phyloP scores from a whole-genome alignment of 2,888 invertebrate species.

The Hedya salicella region DNA sequence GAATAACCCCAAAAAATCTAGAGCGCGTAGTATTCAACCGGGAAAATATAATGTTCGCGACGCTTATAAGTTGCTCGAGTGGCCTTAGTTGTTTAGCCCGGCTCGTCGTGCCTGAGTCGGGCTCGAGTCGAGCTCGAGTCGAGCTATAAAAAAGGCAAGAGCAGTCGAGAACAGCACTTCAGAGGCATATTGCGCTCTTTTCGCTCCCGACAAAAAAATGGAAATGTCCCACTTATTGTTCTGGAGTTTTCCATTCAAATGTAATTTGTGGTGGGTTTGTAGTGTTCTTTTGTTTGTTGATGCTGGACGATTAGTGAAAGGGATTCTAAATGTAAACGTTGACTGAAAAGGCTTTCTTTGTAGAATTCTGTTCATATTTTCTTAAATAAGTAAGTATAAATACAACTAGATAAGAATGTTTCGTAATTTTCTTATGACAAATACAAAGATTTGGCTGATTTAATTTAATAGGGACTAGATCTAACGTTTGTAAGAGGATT shows the following conservation, averaged over 20 bases:
- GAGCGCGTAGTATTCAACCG: slow-evolving; percentile 45
- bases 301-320: slow-evolving; percentile 14
- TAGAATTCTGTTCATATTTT: neutral
- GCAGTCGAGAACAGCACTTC: slow-evolving; percentile 58
- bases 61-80: slow-evolving; percentile 63
- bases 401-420: neutral
- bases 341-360: neutral
- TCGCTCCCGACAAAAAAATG: slow-evolving; percentile 57
- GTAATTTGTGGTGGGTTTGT: slow-evolving; percentile 51
- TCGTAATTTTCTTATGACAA: no score
- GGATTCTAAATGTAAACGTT: slow-evolving; percentile 3
- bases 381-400: neutral
- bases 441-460: neutral
- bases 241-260: slow-evolving; percentile 56
- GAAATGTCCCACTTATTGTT: slow-evolving; percentile 56
- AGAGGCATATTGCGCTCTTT: slow-evolving; percentile 69
- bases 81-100: slow-evolving; percentile 69
- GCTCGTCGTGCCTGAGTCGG: slow-evolving; percentile 53
- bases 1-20: slow-evolving; percentile 3
- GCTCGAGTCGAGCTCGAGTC: slow-evolving; percentile 50
- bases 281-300: slow-evolving; percentile 30
- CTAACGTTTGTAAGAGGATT: neutral
- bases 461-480: neutral
- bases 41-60: slow-evolving; percentile 45
- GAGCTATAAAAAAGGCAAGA: slow-evolving; percentile 62